Evolutionary conservation across 1,140 invertebrate genomes (phyloP), one percentile per base, ranked within the genome.

Genomic region (Leptonema lineaticorne): DNA sequence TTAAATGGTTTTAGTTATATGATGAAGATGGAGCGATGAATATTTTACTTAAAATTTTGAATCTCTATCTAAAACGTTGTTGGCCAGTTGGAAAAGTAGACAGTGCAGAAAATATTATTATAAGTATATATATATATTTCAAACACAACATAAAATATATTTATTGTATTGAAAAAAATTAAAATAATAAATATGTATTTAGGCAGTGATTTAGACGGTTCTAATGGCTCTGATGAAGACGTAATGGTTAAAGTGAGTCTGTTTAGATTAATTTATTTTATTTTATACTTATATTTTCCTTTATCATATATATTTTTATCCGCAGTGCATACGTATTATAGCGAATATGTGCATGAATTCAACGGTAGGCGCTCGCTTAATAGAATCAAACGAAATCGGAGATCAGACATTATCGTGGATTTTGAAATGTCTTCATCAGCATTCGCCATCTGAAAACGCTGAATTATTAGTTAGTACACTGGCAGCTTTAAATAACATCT

Each of bases 191-290:
- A 57, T 27, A 22, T 37, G 29, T 63, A 46, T 74, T 74, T 63
- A 82, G 80, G 77, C 58, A 80, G 82, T 56, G 81, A 81, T 65
- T 77, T 85, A 72, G 77, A 78, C 18, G 83, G 80, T 6, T 85
- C 84, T 1, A 82, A 81, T 74, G 82, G 83, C 3, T 84, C 83
- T 9, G 82, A 85, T 24, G 85, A 87, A 75, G 89, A 90, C 76
- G 88, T 89, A 8, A 84, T 89, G 63, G 84, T 89, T 16, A 89
- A 88, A 80, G 86, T 88, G 76, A 11, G 26, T 50, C 18, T 11
- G 16, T 46, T 46, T 16, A 4, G 7, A 46, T 8, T 46, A 46
- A 24, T 6, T 3, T 26, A 5, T 20, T 56, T 29, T 57, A 29
- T 18, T 57, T 27, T 14, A 14, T 57, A 57, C 14, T 28, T 57